A percentile compares a stretch with the other conserved stretches of the same genome.
phyloP scores from a whole-genome alignment of 2,888 invertebrate species.

The Uropetala carovei region DNA sequence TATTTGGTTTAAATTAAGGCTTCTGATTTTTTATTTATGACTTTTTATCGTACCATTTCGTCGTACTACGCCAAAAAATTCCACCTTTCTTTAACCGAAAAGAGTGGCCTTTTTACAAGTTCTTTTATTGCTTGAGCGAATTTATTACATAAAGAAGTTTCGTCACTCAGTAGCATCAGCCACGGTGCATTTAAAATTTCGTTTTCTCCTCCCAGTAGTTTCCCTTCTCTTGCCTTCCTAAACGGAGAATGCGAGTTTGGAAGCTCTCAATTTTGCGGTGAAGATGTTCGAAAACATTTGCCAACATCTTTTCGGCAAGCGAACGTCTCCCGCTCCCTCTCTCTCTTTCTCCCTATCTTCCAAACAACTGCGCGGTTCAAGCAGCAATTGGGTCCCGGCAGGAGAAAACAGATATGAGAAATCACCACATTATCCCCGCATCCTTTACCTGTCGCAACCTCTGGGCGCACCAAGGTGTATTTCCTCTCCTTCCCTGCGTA shows the following conservation, averaged over 20 bases:
- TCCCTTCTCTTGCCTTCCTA: not conserved
- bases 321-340: not conserved
- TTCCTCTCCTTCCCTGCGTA: not conserved
- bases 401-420: not conserved
- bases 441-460: not conserved
- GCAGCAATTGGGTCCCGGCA: not conserved
- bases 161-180: too few species aligned
- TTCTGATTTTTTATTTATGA: too few species aligned
- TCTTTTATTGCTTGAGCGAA: too few species aligned
- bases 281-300: slow-evolving; percentile 8
- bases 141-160: too few species aligned
- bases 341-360: not conserved
- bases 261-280: not conserved
- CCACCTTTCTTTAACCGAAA: too few species aligned
- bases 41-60: too few species aligned
- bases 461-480: not conserved
- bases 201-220: not conserved
- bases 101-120: too few species aligned
- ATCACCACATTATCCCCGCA: not conserved
- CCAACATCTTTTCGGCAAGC: not conserved
- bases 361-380: not conserved
- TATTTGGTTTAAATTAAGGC: too few species aligned
- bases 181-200: too few species aligned
- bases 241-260: not conserved
- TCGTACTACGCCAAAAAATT: too few species aligned